Evolutionary conservation across 2,797 vertebrate genomes (phyloP).

Genomic region (Coilia nasus): DNA sequence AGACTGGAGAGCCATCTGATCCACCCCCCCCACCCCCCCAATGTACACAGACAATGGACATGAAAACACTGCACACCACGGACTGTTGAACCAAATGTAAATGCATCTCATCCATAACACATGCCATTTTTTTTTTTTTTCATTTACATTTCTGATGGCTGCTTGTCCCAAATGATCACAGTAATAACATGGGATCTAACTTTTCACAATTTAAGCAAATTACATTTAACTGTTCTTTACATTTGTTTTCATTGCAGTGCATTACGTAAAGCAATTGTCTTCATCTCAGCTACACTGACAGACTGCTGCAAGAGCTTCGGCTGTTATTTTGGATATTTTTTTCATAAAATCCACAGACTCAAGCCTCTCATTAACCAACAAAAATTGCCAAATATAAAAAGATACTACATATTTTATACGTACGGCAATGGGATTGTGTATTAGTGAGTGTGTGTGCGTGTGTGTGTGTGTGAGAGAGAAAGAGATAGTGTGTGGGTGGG

Average conservation of each 20-base stretch:
- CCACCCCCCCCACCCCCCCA: constrained; percentile 33
- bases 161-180: neutral
- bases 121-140: neutral
- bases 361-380: constrained; percentile 9
- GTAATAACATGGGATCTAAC: neutral
- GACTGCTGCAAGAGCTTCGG: neutral
- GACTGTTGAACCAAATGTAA: neutral
- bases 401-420: constrained; percentile 12
- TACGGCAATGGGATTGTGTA: neutral
- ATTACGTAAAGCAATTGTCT: neutral
- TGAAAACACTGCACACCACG: neutral
- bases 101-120: neutral
- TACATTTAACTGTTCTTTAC: neutral
- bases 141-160: neutral
- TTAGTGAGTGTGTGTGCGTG: neutral
- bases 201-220: neutral
- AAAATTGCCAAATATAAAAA: neutral
- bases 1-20: constrained; percentile 74
- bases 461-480: too few relatives aligned
- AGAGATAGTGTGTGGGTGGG: too few relatives aligned
- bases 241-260: neutral
- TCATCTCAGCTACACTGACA: neutral
- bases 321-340: neutral
- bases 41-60: neutral
- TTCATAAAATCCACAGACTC: neutral